Conservation (phyloP, 2,888 invertebrate species). For the Drosophila dives region DNA sequence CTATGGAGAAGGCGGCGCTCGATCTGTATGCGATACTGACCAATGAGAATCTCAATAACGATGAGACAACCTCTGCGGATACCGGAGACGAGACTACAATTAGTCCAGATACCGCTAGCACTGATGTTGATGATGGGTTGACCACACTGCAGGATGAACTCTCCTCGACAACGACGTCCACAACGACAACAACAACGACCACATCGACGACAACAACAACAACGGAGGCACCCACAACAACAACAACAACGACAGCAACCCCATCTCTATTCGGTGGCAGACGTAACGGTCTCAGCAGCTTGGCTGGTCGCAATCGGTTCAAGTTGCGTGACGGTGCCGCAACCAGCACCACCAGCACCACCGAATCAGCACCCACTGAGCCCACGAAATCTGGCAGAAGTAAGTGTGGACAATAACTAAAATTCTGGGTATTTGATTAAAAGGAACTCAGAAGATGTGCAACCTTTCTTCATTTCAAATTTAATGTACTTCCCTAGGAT, state of each 20-base stretch:
- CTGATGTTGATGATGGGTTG: conserved; percentile 77
- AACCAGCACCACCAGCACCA: conserved; percentile 86
- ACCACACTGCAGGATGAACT: conserved; percentile 85
- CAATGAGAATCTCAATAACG: conserved; percentile 87
- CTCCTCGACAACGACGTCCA: conserved; percentile 86
- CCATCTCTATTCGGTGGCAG: conserved; percentile 79
- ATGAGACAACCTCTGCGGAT: conserved; percentile 82
- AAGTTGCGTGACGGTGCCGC: conserved; percentile 78
- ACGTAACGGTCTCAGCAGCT: conserved; percentile 68
- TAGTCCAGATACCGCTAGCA: conserved; percentile 82
- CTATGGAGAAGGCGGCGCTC: conserved; percentile 93
- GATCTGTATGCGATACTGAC: conserved; percentile 93
- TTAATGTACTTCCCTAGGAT: not conserved
- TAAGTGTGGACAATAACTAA: conserved; percentile 48
- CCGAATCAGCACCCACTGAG: conserved; percentile 83
- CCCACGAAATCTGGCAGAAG: conserved; percentile 81
- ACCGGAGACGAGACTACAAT: conserved; percentile 79
- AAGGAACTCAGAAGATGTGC: not conserved
- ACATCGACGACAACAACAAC: conserved; percentile 84
- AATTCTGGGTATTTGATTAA: not conserved
- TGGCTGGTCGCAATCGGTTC: conserved; percentile 83
- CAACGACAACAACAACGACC: conserved; percentile 84
- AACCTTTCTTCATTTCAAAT: not conserved
- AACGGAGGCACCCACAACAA: conserved; percentile 84
- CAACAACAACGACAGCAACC: conserved; percentile 83